These are phyloP conservation scores for Helogale parvula DNA, from an alignment of 2,113 vertebrate species.

Conservation along the genomic window DNA sequence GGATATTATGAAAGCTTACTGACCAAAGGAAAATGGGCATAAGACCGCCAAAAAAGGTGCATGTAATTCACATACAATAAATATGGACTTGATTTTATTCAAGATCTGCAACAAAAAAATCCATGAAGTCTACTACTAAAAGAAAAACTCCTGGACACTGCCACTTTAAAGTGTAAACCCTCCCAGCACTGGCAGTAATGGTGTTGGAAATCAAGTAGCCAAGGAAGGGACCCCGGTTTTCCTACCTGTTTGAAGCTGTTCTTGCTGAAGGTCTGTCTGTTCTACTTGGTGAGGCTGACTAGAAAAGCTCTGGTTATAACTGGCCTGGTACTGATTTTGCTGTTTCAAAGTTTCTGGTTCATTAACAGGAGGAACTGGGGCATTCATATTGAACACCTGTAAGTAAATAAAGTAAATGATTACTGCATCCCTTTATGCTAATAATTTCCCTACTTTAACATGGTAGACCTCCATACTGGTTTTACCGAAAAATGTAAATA, in stretches of 20 bases:
- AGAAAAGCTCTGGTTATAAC: conserved; percentile 94
- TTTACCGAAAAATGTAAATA: not conserved
- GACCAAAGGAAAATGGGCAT: not conserved
- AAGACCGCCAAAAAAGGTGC: not conserved
- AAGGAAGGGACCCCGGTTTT: conserved; percentile 74
- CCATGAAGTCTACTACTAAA: not conserved
- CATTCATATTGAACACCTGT: conserved; percentile 98
- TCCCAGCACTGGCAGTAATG: not conserved
- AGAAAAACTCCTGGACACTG: not conserved
- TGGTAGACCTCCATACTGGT: not conserved
- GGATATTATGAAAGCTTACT: not conserved
- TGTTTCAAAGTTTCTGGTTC: conserved; percentile 95
- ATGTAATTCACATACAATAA: conserved; percentile 21
- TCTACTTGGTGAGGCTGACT: conserved; percentile 92
- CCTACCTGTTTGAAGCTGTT: conserved; percentile 96
- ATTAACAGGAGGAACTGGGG: conserved; percentile 94
- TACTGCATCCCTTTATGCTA: not conserved
- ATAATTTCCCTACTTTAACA: not conserved
- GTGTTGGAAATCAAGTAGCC: not conserved
- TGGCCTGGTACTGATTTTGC: conserved; percentile 93
- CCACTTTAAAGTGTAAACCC: not conserved
- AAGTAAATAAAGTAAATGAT: conserved; percentile 45
- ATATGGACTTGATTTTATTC: not conserved
- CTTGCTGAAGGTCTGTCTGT: conserved; percentile 95
- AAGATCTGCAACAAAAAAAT: not conserved